phyloP scores from a whole-genome alignment of 2,113 vertebrate genomes.

The Pantherophis guttatus region DNA sequence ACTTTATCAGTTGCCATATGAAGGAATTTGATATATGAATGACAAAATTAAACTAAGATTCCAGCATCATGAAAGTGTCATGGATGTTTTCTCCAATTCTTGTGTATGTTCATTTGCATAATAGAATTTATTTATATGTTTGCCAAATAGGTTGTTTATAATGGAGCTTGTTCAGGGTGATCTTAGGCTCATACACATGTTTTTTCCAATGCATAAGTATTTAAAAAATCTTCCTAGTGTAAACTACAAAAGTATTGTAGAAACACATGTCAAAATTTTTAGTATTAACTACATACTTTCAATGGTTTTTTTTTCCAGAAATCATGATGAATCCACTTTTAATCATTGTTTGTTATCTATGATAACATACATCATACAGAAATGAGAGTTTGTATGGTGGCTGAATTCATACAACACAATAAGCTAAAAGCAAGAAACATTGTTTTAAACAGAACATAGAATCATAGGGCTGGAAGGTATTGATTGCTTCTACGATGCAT shows the following conservation, averaged over 20 bases:
- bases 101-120: background rate
- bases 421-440: background rate
- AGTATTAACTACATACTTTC: background rate
- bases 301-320: background rate
- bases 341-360: background rate
- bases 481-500: background rate
- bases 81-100: background rate
- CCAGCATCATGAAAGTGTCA: background rate
- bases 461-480: background rate
- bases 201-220: background rate
- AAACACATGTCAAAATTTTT: background rate
- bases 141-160: background rate
- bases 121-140: background rate
- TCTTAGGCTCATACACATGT: background rate
- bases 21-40: background rate
- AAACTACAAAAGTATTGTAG: background rate
- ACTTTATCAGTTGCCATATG: background rate
- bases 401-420: background rate
- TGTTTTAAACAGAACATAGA: background rate
- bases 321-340: background rate
- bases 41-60: background rate
- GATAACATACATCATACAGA: background rate
- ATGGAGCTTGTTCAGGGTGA: background rate
- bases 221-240: background rate
- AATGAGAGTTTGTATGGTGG: background rate